Base-by-base conservation (phyloP, 2,888 invertebrate genomes). In the Gari tellinella region DNA sequence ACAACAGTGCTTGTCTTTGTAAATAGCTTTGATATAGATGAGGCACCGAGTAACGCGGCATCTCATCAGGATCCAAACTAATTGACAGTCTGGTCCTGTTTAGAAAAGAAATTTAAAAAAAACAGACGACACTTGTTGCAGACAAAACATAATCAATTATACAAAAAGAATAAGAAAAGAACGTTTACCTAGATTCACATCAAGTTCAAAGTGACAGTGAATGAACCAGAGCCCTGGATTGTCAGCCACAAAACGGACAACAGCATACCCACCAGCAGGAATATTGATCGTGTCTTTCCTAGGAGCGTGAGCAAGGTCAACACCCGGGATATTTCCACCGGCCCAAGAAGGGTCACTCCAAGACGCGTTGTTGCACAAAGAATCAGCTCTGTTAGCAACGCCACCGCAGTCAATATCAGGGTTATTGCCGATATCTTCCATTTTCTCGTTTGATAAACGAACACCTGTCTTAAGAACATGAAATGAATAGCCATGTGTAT, bases 191-290 rank as follows among this genome's bases (percentile, higher is more conserved):
- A 52, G 2, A 25, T 52, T 49, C 41, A 40, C 69, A 61, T 89
- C 88, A 10, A 80, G 38, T 17, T 84, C 83, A 25, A 84, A 80
- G 62, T 89, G 89, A 56, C 89, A 89, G 60, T 89, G 88, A 37
- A 88, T 60, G 21, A 81, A 60, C 89, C 89, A 89, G 17, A 80
- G 21, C 0, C 89, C 89, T 2, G 88, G 89, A 64, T 89, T 90
- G 37, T 87, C 82, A 5, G 86, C 85, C 61, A 56, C 69, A 66
- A 89, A 82, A 15, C 88, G 68, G 23, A 88, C 70, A n/a, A 88
- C 85, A n/a, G 77, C 88, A 63, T 89, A 89, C 8, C 89, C 88
- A 25, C 83, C 80, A 5, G 83, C 80, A 2, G 89, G 89, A 7
- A 89, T 79, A 5, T 82, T 78, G 14, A 89, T 53, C 5, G 87